Base-by-base conservation (phyloP, 2,797 vertebrate species). In the Euphonia xanthogaster region DNA sequence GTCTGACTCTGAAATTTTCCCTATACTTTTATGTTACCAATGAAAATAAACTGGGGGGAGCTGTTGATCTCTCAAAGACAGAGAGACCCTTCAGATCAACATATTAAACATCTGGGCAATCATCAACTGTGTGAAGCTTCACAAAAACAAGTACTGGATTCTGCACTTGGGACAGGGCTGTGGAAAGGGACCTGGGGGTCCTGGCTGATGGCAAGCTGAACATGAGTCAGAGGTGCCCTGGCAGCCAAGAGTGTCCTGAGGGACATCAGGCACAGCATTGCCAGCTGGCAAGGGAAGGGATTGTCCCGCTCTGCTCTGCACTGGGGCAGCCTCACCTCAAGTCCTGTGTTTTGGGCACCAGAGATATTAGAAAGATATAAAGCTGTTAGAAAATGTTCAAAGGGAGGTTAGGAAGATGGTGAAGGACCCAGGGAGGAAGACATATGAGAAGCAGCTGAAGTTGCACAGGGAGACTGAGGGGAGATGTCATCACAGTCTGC, bases 231-330 rank as follows among this genome's bases (percentile, higher is more conserved):
- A 35, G 11, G 37, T 39, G 37, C 8, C n/a, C n/a, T 39, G 37
- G 14, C 4, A 75, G 19, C 48, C 35, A 44, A 6, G 3, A 1
- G 0, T 55, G 20, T 50, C 31, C 55, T 37, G 23, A 5, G 35
- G 11, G 23, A 0, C 9, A 55, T 37, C 37, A 37, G 16, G 31
- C 3, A 37, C 30, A 33, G 12, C 20, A 78, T n/a, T 3, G 1
- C 4, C 60, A 58, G 15, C 23, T 1, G 1, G 42, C 6, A 10
- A 70, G 24, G 35, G 12, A 50, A 11, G 23, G 42, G 24, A 70
- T 57, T 89, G 14, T 70, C 20, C 48, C 1, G 0, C 23, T 62
- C 31, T 68, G 11, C 8, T 50, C 42, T 50, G 20, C 4, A 3
- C 16, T 48, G n/a, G 20, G 10, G 12, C 0, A 0, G 17, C n/a